Evolutionary conservation across 2,888 invertebrate genomes (phyloP).

Genomic region (Mycalesis mineus): DNA sequence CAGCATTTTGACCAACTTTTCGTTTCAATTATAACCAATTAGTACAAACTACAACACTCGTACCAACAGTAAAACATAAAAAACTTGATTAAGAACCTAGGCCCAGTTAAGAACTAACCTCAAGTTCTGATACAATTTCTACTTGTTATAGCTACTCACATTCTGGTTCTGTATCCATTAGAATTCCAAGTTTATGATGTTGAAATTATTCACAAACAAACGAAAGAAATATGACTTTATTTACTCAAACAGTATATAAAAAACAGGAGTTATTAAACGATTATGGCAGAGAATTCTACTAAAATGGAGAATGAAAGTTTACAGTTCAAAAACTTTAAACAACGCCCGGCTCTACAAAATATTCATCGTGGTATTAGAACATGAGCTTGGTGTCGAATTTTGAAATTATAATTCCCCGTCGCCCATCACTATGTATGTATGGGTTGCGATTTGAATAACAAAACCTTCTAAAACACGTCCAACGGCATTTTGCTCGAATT

Average conservation of each 20-base stretch:
- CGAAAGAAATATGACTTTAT: no score
- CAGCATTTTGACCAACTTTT: no score
- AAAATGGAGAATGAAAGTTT: background rate
- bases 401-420: constrained; percentile 65
- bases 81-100: background rate
- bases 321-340: background rate
- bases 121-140: background rate
- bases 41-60: background rate
- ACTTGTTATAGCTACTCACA: constrained; percentile 28
- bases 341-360: constrained; percentile 24
- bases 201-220: background rate
- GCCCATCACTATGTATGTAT: constrained; percentile 59
- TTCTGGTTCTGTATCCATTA: constrained; percentile 32
- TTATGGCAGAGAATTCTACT: no score
- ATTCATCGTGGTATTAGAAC: constrained; percentile 40
- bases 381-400: constrained; percentile 44
- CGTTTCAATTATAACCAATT: background rate
- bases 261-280: no score
- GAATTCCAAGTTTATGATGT: constrained; percentile 11
- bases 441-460: constrained; percentile 57
- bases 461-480: constrained; percentile 39
- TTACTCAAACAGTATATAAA: no score
- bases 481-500: constrained; percentile 21
- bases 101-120: background rate
- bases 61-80: background rate